A percentile compares a stretch with the other conserved stretches of the same genome.
These are phyloP conservation scores for Nebria ingens DNA, from an alignment of 1,140 invertebrate genomes.

Conservation along the genomic window DNA sequence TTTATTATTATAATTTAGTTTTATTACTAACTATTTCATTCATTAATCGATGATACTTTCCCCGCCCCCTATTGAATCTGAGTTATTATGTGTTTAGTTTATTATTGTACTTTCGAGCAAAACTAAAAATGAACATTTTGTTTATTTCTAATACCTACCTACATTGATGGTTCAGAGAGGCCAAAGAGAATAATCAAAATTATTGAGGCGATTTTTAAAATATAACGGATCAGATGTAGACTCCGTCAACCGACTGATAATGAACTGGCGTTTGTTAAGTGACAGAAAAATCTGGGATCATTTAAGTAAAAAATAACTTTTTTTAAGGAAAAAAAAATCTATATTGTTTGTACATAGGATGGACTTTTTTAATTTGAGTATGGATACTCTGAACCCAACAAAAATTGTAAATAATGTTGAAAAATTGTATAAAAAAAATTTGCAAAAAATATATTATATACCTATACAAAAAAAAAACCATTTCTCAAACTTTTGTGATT, in stretches of 20 bases:
- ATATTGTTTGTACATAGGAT: background rate
- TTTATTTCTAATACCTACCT: too few species aligned
- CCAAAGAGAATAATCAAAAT: background rate
- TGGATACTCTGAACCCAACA: background rate
- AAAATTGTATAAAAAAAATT: conserved; percentile 2
- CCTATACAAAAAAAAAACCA: conserved; percentile 4
- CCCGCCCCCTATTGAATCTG: too few species aligned
- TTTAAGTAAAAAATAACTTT: background rate
- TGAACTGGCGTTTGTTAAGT: too few species aligned
- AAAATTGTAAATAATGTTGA: conserved; percentile 5
- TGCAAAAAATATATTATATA: background rate
- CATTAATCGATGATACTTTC: too few species aligned
- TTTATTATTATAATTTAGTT: background rate
- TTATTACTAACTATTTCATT: too few species aligned
- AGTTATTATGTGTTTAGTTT: too few species aligned
- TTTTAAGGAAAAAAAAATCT: too few species aligned
- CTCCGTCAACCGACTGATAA: background rate
- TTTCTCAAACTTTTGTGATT: conserved; percentile 8
- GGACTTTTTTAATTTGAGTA: background rate
- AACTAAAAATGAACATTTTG: too few species aligned
- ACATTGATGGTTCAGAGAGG: background rate
- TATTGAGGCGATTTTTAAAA: background rate
- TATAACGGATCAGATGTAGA: background rate
- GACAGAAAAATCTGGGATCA: too few species aligned
- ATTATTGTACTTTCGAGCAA: too few species aligned